These are phyloP conservation scores for Poeciliopsis presidionis DNA, from an alignment of 2,797 vertebrate species.

Conservation along the genomic window DNA sequence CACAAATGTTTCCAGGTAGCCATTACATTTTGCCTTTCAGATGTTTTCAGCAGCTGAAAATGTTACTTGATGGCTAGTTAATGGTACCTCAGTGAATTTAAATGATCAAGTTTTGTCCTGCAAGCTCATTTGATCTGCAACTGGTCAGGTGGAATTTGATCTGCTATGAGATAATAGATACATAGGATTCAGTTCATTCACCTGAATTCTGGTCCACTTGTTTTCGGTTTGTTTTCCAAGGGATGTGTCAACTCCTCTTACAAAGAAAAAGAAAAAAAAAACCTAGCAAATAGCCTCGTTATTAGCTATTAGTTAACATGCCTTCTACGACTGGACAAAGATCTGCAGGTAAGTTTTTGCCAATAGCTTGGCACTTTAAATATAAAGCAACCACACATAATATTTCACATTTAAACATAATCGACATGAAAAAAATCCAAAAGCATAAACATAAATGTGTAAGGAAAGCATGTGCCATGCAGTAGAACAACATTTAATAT, in stretches of 20 bases:
- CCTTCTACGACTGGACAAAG: background rate
- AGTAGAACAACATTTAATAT: background rate
- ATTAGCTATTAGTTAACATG: background rate
- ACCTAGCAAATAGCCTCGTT: background rate
- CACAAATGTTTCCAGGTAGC: slow-evolving; percentile 16
- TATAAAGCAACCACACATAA: slow-evolving; percentile 8
- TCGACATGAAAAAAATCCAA: background rate
- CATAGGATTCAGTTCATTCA: slow-evolving; percentile 25
- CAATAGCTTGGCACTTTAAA: slow-evolving; percentile 28
- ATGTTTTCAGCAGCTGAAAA: slow-evolving; percentile 22
- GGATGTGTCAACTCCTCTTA: slow-evolving; percentile 15
- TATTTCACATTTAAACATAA: background rate
- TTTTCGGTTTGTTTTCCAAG: slow-evolving; percentile 22
- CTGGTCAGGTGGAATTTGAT: slow-evolving; percentile 60
- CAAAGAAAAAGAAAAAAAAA: background rate
- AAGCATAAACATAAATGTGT: background rate
- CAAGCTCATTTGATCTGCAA: slow-evolving; percentile 52
- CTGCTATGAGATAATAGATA: slow-evolving; percentile 54
- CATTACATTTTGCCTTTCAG: slow-evolving; percentile 34
- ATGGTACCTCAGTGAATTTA: slow-evolving; percentile 44
- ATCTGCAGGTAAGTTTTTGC: background rate
- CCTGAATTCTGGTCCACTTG: slow-evolving; percentile 18
- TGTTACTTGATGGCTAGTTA: slow-evolving; percentile 8
- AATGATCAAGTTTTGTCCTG: slow-evolving; percentile 44
- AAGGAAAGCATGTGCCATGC: too few species aligned